A percentile compares a stretch with the other conserved stretches of the same genome.
Evolutionary conservation across 2,888 invertebrate genomes (phyloP).

Genomic region (Ischnura elegans): DNA sequence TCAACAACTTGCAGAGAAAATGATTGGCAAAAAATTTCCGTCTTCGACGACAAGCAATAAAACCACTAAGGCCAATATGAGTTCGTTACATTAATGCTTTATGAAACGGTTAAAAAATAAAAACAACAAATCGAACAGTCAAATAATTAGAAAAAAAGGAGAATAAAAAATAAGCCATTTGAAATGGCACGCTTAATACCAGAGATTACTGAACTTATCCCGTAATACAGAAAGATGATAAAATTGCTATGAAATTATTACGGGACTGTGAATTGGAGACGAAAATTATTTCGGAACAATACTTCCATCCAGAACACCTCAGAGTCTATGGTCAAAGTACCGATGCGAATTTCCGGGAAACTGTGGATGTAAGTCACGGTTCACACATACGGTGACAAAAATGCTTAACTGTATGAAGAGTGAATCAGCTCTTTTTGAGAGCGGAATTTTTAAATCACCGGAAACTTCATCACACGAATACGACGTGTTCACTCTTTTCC

Average conservation of each 20-base stretch:
- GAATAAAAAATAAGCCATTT: too few species aligned
- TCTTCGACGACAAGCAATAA: too few species aligned
- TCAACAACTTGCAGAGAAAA: too few species aligned
- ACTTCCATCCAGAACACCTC: not conserved
- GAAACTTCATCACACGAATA: conserved; percentile 13
- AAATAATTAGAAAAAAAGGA: too few species aligned
- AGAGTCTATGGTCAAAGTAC: not conserved
- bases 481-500: not conserved
- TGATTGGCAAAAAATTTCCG: too few species aligned
- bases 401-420: not conserved
- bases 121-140: too few species aligned
- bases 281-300: not conserved
- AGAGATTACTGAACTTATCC: not conserved
- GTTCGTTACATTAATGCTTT: too few species aligned
- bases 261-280: not conserved
- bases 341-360: not conserved
- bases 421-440: not conserved
- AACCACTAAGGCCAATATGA: too few species aligned
- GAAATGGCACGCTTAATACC: too few species aligned
- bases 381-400: not conserved
- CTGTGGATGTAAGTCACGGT: not conserved
- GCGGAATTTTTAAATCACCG: not conserved
- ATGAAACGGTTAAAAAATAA: too few species aligned
- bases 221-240: not conserved
- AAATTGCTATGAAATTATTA: not conserved